phyloP scores from a whole-genome alignment of 2,113 vertebrate species.

The Regulus satrapa region DNA sequence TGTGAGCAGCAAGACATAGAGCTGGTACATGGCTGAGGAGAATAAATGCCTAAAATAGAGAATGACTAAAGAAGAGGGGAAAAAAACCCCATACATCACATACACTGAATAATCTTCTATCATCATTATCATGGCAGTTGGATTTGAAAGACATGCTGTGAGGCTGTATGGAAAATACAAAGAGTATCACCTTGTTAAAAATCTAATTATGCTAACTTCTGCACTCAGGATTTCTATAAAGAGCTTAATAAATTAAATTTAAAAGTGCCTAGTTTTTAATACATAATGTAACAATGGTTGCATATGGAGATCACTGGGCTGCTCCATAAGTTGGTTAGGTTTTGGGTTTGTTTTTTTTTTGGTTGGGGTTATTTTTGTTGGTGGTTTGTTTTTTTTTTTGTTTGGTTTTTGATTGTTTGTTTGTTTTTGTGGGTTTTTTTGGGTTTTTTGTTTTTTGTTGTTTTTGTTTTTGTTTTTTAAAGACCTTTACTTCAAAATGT shows the following conservation, averaged over 20 bases:
- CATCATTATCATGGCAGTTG: neutral
- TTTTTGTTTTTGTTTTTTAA: neutral
- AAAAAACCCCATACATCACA: too few species aligned
- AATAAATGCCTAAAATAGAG: too few species aligned
- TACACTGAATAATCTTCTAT: too few species aligned
- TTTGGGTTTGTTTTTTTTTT: too few species aligned
- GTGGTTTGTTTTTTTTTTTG: too few species aligned
- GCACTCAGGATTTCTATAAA: neutral
- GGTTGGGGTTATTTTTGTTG: too few species aligned
- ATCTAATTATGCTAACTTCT: neutral
- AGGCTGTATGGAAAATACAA: neutral
- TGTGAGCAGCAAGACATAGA: too few species aligned
- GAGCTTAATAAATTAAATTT: neutral
- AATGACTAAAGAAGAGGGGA: too few species aligned
- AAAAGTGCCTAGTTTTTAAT: neutral
- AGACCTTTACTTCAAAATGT: neutral
- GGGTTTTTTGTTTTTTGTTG: too few species aligned
- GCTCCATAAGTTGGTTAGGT: neutral
- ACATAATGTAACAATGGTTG: neutral
- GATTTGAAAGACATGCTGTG: neutral
- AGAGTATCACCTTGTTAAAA: neutral
- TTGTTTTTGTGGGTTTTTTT: too few species aligned
- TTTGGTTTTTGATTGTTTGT: too few species aligned
- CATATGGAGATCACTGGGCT: neutral
- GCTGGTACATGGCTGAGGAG: too few species aligned